A percentile compares a stretch with the other conserved stretches of the same genome.
phyloP scores from a whole-genome alignment of 2,888 invertebrate species.

The Acleris holmiana region DNA sequence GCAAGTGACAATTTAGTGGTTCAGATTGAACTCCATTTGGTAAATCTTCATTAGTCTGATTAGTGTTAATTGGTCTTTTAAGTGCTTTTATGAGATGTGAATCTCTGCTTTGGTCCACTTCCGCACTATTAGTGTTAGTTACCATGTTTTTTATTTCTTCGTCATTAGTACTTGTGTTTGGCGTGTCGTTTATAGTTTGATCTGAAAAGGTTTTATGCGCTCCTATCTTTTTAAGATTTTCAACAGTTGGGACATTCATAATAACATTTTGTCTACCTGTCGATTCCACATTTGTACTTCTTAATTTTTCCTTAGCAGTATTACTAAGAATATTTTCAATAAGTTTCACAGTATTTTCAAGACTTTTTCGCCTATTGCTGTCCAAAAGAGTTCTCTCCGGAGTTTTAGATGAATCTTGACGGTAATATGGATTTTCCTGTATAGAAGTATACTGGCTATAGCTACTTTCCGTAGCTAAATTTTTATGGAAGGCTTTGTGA shows the following conservation, averaged over 20 bases:
- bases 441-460: slow-evolving; percentile 30
- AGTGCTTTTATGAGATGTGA: not conserved
- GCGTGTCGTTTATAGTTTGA: not conserved
- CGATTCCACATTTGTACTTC: not conserved
- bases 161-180: not conserved
- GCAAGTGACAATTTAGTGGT: slow-evolving; percentile 16
- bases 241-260: not conserved
- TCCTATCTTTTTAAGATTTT: not conserved
- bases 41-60: not conserved
- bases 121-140: not conserved
- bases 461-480: slow-evolving; percentile 41
- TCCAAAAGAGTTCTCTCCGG: slow-evolving; percentile 46
- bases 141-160: not conserved
- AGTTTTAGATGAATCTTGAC: slow-evolving; percentile 49
- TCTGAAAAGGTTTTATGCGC: not conserved
- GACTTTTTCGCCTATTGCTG: slow-evolving; percentile 60
- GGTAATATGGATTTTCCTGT: slow-evolving; percentile 41
- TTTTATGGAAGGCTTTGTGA: slow-evolving; percentile 55
- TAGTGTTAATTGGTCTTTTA: not conserved
- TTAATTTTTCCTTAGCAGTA: slow-evolving; percentile 44
- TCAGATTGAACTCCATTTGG: slow-evolving; percentile 8
- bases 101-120: not conserved
- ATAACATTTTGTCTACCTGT: not conserved
- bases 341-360: slow-evolving; percentile 68
- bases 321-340: slow-evolving; percentile 68